Evolutionary conservation across 2,797 vertebrate species (phyloP).

Genomic region (Cyprinella venusta): DNA sequence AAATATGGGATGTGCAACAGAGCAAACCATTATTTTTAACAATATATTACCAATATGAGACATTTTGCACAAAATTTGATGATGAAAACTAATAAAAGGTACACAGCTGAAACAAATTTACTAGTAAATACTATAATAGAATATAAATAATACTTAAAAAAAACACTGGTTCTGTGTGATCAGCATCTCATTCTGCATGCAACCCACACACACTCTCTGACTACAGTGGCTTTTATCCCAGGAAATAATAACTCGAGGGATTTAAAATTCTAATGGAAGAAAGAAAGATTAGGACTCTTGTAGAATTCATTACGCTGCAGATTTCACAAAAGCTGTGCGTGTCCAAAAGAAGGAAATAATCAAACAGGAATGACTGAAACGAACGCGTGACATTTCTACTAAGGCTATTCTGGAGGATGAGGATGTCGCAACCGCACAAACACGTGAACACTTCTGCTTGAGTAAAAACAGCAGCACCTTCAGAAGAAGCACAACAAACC

Average conservation of each 20-base stretch:
- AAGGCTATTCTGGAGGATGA: not conserved
- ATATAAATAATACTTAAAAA: not conserved
- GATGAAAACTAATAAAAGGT: not conserved
- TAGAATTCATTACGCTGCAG: slow-evolving; percentile 1
- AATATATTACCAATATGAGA: too few species aligned
- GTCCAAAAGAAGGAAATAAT: slow-evolving; percentile 12
- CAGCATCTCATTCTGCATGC: not conserved
- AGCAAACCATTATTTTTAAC: not conserved
- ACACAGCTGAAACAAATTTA: not conserved
- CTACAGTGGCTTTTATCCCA: not conserved
- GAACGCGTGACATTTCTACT: not conserved
- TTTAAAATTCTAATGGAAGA: not conserved
- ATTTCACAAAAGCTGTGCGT: not conserved
- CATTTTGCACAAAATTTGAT: not conserved
- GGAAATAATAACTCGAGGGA: slow-evolving; percentile 6
- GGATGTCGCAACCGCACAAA: slow-evolving; percentile 19
- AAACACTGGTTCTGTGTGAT: not conserved
- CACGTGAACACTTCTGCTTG: slow-evolving; percentile 26
- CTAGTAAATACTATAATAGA: not conserved
- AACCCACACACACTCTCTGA: not conserved
- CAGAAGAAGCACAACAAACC: slow-evolving; percentile 4
- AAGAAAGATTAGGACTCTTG: slow-evolving; percentile 10
- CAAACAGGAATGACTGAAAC: not conserved
- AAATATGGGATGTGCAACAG: not conserved
- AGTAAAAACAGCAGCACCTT: not conserved